A percentile compares a stretch with the other conserved stretches of the same genome.
These are phyloP conservation scores for Eulemur rufifrons DNA, from an alignment of 2,113 vertebrate species.

Conservation along the genomic window DNA sequence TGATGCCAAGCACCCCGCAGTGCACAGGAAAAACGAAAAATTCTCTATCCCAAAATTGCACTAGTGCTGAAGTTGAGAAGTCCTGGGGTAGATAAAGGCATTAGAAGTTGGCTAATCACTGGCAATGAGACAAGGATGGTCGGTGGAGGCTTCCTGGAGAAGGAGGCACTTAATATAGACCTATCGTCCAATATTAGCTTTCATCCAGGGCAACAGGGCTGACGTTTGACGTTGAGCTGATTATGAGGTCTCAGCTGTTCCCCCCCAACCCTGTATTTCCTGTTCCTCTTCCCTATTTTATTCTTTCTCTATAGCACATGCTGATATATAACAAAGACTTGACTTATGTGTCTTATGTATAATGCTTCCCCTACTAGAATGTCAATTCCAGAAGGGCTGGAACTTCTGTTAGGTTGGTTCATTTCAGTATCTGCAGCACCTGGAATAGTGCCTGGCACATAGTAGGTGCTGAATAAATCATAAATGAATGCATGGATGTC, in stretches of 20 bases:
- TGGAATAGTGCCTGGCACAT: neutral
- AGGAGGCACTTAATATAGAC: neutral
- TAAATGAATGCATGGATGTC: neutral
- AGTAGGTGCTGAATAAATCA: neutral
- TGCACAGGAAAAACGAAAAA: neutral
- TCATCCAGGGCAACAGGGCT: neutral
- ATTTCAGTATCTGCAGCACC: neutral
- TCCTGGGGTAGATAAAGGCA: neutral
- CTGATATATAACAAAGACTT: neutral
- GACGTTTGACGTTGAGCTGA: no score
- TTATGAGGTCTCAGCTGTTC: neutral
- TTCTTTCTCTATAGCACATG: neutral
- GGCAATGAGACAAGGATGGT: no score
- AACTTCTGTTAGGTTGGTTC: neutral
- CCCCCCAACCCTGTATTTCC: neutral
- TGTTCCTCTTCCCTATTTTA: neutral
- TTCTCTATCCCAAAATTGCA: no score
- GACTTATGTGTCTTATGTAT: neutral
- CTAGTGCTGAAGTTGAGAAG: no score
- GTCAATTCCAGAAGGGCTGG: neutral
- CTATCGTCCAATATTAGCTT: neutral
- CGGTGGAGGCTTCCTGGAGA: neutral
- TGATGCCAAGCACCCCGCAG: neutral
- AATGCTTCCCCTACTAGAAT: neutral
- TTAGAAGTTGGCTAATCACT: neutral